These are phyloP conservation scores for Hydractinia symbiolongicarpus DNA, from an alignment of 30 jellyfish, hydroid and myxozoan species.

Conservation along the genomic window DNA sequence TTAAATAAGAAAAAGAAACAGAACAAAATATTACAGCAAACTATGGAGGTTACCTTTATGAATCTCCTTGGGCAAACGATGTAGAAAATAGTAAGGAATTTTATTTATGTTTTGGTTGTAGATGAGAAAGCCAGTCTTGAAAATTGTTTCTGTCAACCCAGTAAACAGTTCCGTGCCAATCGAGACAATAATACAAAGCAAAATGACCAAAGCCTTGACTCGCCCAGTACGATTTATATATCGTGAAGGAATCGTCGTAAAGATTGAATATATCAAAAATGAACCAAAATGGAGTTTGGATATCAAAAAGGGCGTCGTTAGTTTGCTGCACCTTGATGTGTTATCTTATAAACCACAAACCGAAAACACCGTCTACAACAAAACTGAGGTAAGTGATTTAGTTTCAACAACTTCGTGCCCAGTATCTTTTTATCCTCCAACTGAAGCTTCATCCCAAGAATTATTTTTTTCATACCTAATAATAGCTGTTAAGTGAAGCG, in stretches of 20 bases:
- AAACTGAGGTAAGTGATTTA: background rate
- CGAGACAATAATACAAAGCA: background rate
- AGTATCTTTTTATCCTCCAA: too few relatives aligned
- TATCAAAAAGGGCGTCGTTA: background rate
- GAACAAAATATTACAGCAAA: too few relatives aligned
- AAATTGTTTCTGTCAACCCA: background rate
- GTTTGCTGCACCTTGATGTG: background rate
- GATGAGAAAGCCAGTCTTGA: constrained; percentile 3
- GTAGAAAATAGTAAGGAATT: too few relatives aligned
- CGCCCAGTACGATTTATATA: background rate
- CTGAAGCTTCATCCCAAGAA: too few relatives aligned
- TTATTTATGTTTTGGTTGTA: background rate
- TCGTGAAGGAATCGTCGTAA: background rate
- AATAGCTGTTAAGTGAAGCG: too few relatives aligned
- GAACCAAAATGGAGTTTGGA: constrained; percentile 8
- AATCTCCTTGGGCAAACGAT: too few relatives aligned
- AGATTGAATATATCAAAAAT: background rate
- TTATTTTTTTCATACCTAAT: too few relatives aligned
- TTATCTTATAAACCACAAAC: background rate
- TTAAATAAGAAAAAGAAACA: too few relatives aligned
- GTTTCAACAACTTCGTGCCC: too few relatives aligned
- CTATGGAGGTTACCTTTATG: too few relatives aligned
- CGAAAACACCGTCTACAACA: background rate
- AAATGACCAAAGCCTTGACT: background rate
- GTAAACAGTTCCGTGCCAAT: background rate